These are phyloP conservation scores for Acipenser oxyrinchus DNA, from an alignment of 2,797 vertebrate species.

Conservation along the genomic window DNA sequence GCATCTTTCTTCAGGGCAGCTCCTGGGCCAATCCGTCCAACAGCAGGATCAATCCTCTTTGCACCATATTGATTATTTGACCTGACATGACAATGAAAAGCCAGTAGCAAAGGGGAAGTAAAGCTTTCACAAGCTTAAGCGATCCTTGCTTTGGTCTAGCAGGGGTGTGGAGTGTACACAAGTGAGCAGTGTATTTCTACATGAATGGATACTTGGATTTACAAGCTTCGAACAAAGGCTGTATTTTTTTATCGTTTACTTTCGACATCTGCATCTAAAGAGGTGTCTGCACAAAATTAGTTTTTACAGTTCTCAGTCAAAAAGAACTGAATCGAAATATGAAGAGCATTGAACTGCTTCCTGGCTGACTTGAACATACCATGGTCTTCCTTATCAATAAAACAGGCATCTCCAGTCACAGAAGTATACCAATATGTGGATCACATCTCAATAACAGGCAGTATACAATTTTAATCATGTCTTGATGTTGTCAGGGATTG, in stretches of 20 bases:
- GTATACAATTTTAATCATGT: slow-evolving; percentile 25
- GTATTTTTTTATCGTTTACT: slow-evolving; percentile 24
- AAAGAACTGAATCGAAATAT: slow-evolving; percentile 2
- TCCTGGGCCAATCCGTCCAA: slow-evolving; percentile 78
- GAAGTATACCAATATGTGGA: too few relatives aligned
- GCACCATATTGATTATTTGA: slow-evolving; percentile 66
- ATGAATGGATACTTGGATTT: slow-evolving; percentile 9
- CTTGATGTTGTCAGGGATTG: slow-evolving; percentile 54
- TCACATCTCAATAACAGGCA: slow-evolving; percentile 13
- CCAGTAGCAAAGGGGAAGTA: slow-evolving; percentile 30
- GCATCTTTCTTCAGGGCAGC: slow-evolving; percentile 77
- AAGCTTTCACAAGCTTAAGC: slow-evolving; percentile 15
- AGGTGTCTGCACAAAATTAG: slow-evolving; percentile 4
- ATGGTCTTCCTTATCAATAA: slow-evolving; percentile 66
- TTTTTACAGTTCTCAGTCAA: slow-evolving; percentile 8
- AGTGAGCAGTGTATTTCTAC: slow-evolving; percentile 6
- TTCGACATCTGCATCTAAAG: slow-evolving; percentile 13
- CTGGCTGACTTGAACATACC: slow-evolving; percentile 86
- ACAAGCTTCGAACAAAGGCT: slow-evolving; percentile 24
- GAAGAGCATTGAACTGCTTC: slow-evolving; percentile 57
- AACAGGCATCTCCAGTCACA: slow-evolving; percentile 18
- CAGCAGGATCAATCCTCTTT: slow-evolving; percentile 81
- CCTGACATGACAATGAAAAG: slow-evolving; percentile 19
- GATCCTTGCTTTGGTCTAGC: slow-evolving; percentile 13
- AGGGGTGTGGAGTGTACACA: slow-evolving; percentile 16